Conservation (phyloP, 2,113 vertebrate species). For the Polypterus bichir region DNA sequence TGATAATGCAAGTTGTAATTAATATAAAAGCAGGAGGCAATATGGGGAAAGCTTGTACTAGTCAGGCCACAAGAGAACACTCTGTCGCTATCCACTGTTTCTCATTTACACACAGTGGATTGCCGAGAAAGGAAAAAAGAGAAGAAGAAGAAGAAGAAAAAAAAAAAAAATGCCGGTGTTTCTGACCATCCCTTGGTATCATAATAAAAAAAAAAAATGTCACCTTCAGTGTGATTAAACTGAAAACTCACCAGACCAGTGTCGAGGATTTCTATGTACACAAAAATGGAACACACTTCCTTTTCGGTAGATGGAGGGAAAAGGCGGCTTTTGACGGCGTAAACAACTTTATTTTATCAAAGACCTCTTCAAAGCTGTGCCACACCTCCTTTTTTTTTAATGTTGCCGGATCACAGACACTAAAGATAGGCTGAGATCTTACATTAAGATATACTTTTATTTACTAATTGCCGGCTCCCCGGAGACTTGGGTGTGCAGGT, state of each 20-base stretch:
- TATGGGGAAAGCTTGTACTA: constrained; percentile 74
- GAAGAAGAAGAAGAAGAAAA: too few species aligned
- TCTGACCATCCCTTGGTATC: constrained; percentile 64
- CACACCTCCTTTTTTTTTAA: background rate
- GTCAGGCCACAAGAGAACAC: constrained; percentile 72
- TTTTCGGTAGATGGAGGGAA: constrained; percentile 28
- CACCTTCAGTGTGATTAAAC: constrained; percentile 16
- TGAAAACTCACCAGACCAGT: constrained; percentile 12
- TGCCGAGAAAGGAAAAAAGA: constrained; percentile 32
- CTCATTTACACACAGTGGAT: constrained; percentile 69
- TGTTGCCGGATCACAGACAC: background rate
- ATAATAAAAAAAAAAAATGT: constrained; percentile 47
- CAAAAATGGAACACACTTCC: constrained; percentile 17
- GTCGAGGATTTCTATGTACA: constrained; percentile 27
- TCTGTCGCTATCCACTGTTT: constrained; percentile 58
- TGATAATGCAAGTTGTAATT: constrained; percentile 99
- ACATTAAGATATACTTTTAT: background rate
- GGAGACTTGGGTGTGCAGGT: background rate
- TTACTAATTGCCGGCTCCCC: background rate
- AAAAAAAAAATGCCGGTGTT: constrained; percentile 50
- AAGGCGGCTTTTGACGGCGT: constrained; percentile 18
- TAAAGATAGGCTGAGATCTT: background rate
- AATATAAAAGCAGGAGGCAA: constrained; percentile 98
- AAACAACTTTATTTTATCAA: constrained; percentile 22
- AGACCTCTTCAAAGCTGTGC: background rate